These are phyloP conservation scores for Macaca mulatta DNA, from an alignment of 2,113 vertebrate genomes.

Conservation along the genomic window DNA sequence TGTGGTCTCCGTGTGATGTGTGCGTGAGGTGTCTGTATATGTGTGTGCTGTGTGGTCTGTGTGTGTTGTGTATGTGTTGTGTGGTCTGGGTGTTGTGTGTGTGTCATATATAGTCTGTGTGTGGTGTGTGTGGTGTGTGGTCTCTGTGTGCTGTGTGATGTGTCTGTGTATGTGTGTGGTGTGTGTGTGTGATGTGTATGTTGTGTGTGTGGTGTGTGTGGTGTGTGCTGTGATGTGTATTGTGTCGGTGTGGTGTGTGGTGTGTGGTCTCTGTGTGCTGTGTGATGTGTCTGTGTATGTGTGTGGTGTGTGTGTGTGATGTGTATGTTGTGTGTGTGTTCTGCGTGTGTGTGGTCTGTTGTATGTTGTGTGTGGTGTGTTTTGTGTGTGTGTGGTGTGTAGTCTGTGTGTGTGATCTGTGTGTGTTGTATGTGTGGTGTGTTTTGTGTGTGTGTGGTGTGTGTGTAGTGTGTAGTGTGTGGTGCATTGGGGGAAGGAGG, in stretches of 20 bases:
- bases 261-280: not conserved
- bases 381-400: not conserved
- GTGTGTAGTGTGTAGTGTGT: not conserved
- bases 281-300: accelerated
- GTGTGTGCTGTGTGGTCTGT: not conserved
- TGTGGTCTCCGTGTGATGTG: not conserved
- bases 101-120: not conserved
- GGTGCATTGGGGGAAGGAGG: not conserved
- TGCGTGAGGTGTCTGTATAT: not conserved
- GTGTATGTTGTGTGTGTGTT: not conserved
- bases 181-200: too few species aligned
- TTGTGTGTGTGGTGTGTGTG: too few species aligned
- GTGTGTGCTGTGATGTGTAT: not conserved
- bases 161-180: too few species aligned
- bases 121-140: too few species aligned
- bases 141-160: too few species aligned
- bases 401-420: accelerated
- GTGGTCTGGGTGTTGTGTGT: too few species aligned
- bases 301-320: not conserved
- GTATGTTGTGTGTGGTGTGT: too few species aligned
- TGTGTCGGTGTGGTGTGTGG: not conserved
- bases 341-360: not conserved
- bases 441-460: not conserved
- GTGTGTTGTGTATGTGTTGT: not conserved
- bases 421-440: not conserved